Percentiles rank a stretch among this genome's conserved stretches.
These are phyloP conservation scores for Raillietiella orientalis DNA, from an alignment of 2,888 invertebrate species.

Conservation along the genomic window DNA sequence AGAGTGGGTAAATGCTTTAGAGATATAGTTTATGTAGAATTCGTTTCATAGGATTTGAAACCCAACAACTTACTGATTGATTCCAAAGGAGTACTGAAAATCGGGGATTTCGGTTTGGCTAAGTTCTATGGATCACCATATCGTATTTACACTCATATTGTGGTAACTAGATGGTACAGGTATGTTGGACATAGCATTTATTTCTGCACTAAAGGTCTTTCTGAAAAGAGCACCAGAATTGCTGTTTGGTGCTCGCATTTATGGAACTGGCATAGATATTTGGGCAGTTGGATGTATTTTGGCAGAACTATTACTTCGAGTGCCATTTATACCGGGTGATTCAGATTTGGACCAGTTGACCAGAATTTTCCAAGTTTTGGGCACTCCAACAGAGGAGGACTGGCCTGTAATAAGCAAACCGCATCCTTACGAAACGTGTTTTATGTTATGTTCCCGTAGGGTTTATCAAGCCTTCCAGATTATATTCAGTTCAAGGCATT, in stretches of 20 bases:
- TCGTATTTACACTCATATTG: slow-evolving; percentile 85
- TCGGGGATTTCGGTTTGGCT: slow-evolving; percentile 96
- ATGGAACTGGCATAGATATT: slow-evolving; percentile 90
- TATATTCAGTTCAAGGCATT: slow-evolving; percentile 71
- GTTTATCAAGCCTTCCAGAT: slow-evolving; percentile 28
- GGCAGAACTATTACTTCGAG: slow-evolving; percentile 62
- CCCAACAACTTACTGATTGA: slow-evolving; percentile 94
- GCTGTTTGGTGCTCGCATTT: slow-evolving; percentile 73
- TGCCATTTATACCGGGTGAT: slow-evolving; percentile 83
- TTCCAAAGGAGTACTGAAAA: slow-evolving; percentile 63
- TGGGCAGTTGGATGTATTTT: slow-evolving; percentile 98
- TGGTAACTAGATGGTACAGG: slow-evolving; percentile 79
- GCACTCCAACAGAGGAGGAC: slow-evolving; percentile 61
- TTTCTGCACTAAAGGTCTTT: too few relatives aligned
- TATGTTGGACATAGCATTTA: slow-evolving; percentile 11
- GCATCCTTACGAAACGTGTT: too few relatives aligned
- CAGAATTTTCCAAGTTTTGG: slow-evolving; percentile 75
- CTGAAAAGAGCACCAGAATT: slow-evolving; percentile 51
- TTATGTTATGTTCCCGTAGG: slow-evolving; percentile 8
- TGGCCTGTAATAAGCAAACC: slow-evolving; percentile 86
- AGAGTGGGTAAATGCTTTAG: too few relatives aligned
- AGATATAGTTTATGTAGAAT: too few relatives aligned
- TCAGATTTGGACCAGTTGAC: slow-evolving; percentile 86
- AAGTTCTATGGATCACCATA: slow-evolving; percentile 91
- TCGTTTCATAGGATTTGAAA: slow-evolving; percentile 38